Conservation (phyloP, 2,797 vertebrate genomes). For the Cossypha heuglini region DNA sequence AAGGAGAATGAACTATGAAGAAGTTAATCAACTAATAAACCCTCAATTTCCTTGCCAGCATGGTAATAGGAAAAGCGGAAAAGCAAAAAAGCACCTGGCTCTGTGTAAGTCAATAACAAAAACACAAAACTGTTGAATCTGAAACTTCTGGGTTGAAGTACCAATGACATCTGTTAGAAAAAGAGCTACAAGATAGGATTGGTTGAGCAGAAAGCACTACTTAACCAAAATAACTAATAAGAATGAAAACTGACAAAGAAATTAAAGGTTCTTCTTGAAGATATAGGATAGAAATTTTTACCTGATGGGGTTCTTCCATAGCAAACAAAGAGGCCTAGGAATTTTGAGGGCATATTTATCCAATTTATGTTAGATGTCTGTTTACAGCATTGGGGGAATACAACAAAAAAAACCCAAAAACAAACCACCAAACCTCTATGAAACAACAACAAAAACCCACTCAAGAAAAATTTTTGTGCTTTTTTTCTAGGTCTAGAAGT, state of each 20-base stretch:
- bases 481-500: background rate
- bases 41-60: too few relatives aligned
- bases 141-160: background rate
- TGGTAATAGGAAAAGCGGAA: background rate
- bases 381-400: accelerated
- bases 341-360: background rate
- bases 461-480: background rate
- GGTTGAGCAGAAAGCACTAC: background rate
- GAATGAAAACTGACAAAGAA: background rate
- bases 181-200: background rate
- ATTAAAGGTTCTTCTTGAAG: background rate
- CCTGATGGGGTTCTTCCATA: background rate
- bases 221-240: background rate
- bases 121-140: background rate
- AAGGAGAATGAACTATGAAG: background rate
- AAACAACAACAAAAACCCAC: background rate
- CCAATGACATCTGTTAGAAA: background rate
- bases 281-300: background rate
- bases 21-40: background rate
- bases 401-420: background rate
- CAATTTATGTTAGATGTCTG: background rate
- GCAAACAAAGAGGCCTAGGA: background rate
- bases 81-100: background rate
- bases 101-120: background rate
- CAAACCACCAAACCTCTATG: accelerated